Base-by-base conservation (phyloP, 2,797 vertebrate genomes). In the Oreochromis grahami region DNA sequence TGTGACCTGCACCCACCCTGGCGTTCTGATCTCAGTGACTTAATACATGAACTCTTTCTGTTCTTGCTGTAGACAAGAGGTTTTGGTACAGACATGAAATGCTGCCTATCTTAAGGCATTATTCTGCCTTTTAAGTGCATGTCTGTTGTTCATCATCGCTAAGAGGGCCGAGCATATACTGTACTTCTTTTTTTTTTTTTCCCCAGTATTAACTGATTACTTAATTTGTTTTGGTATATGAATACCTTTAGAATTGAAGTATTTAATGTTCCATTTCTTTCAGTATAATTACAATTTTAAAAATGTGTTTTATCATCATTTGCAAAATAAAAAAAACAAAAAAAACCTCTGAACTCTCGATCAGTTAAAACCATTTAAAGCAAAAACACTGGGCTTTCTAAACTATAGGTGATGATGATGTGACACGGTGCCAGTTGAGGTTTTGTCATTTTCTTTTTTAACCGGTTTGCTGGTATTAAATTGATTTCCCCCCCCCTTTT, bases 401-500 rank as follows among this genome's bases (percentile, higher is more conserved):
- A 63, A 63, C 58, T 63, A 36, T 36, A 13, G 56, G 56, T 19
- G 56, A 34, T 58, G 56, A 17, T 58, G 15, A 58, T 58, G 29
- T 58, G 8, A 58, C 56, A 58, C 2, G 0, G 15, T 58, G 29
- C 26, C 15, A 58, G 10, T 10, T 58, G 29, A 58, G 56, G 29
- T 58, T 32, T 58, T 19, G 15, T 58, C 55, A 19, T 58, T 58
- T 58, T 32, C 5, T 10, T 58, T 17, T 58, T 58, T 32, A 32
- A 32, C 29, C 0, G 5, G 32, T 29, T 58, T 58, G 56, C 15
- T 58, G 56, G 56, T 58, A 58, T 19, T 32, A 32, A 58, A 10
- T 32, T 6, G 26, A 32, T 3, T 0, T 32, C 0, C 4, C 24
- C 24, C 0, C 0, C 3, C 24, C 24, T 0, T 0, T 21, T 7